Conservation (phyloP, 2,888 invertebrate species). For the Caenorhabditis macrosperma region DNA sequence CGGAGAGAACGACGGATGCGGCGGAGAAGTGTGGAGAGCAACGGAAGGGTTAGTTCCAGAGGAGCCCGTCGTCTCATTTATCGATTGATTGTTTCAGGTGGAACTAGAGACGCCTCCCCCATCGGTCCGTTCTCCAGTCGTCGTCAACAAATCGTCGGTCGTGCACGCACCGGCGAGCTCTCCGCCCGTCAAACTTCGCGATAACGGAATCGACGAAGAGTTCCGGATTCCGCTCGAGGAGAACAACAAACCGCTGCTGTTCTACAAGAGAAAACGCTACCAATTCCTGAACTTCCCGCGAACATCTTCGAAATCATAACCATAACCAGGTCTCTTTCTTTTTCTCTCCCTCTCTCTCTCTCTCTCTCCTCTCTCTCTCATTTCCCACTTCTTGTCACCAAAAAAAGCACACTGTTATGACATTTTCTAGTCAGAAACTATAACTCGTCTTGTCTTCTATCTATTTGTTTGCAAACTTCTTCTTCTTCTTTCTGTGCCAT, state of each 20-base stretch:
- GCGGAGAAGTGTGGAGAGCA: constrained; percentile 67
- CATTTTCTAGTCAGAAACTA: constrained; percentile 50
- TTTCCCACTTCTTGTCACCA: constrained; percentile 27
- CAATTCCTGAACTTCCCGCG: constrained; percentile 78
- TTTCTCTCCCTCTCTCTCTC: not conserved
- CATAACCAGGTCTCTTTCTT: constrained; percentile 48
- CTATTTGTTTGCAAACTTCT: constrained; percentile 12
- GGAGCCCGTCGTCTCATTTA: too few relatives aligned
- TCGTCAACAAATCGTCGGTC: constrained; percentile 61
- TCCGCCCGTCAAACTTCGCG: constrained; percentile 61
- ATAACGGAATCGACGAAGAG: constrained; percentile 65
- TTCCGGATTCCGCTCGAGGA: constrained; percentile 72
- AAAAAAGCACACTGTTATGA: constrained; percentile 37
- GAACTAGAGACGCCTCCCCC: constrained; percentile 59
- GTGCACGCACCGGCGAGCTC: constrained; percentile 46
- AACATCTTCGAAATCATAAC: constrained; percentile 66
- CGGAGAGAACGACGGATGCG: constrained; percentile 67
- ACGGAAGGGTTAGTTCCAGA: constrained; percentile 42
- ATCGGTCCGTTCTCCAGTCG: constrained; percentile 60
- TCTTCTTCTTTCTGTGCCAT: constrained; percentile 44
- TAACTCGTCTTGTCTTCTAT: constrained; percentile 27
- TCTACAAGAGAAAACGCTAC: constrained; percentile 76
- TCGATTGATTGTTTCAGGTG: constrained; percentile 29
- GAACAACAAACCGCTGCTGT: constrained; percentile 71
- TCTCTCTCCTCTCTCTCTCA: constrained; percentile 13